Evolutionary conservation across 2,113 vertebrate species (phyloP).

Genomic region (Macrotus californicus): DNA sequence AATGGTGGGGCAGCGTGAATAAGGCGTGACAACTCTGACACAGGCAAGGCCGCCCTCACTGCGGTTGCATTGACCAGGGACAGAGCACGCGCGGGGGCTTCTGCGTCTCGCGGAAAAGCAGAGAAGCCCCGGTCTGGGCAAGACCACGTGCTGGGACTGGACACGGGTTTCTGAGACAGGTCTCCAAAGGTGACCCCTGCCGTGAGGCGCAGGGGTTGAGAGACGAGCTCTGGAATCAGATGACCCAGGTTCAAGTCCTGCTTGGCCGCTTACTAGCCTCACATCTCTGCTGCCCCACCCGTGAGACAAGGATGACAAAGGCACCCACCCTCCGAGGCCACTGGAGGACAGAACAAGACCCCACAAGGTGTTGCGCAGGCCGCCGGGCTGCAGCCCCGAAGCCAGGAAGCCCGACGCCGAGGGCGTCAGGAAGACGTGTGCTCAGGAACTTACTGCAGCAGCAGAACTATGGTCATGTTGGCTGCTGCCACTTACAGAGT

Average conservation of each 20-base stretch:
- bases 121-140: background rate
- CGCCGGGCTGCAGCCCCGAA: no score
- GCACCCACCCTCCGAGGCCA: background rate
- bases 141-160: background rate
- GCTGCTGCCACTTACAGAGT: background rate
- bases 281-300: background rate
- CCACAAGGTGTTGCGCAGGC: background rate
- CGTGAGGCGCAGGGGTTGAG: no score
- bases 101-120: background rate
- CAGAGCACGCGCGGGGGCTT: background rate
- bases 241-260: background rate
- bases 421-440: no score
- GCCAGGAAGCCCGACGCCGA: no score
- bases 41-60: background rate
- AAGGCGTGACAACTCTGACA: background rate
- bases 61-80: background rate
- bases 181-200: background rate
- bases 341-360: background rate
- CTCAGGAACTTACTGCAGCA: accelerated
- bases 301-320: background rate
- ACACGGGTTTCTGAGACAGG: background rate
- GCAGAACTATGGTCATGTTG: background rate
- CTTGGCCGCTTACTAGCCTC: background rate
- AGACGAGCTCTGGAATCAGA: background rate
- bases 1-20: background rate